Conservation (phyloP, 2,888 invertebrate genomes). For the Liodrosophila aerea region DNA sequence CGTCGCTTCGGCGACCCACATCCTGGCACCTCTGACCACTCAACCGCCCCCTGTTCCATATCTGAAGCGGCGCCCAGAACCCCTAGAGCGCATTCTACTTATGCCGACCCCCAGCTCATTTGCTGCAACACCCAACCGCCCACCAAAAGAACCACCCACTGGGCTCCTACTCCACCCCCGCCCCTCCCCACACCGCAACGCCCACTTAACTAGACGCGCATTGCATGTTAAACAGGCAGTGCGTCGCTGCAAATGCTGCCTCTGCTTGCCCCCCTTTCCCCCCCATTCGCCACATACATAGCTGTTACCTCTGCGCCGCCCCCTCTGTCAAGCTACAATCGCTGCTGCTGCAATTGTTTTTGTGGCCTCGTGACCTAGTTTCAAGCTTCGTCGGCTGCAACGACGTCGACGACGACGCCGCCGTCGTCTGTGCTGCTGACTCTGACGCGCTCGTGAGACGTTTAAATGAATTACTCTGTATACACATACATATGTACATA, state of each 20-base stretch:
- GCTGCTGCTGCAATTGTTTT: conserved; percentile 66
- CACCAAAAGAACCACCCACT: too few relatives aligned
- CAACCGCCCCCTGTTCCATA: background rate
- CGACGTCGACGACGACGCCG: conserved; percentile 40
- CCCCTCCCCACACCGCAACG: conserved; percentile 2
- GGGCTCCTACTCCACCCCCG: background rate
- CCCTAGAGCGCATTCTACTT: background rate
- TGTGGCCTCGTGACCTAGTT: conserved; percentile 79
- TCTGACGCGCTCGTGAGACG: conserved; percentile 39
- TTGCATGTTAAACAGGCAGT: conserved; percentile 63
- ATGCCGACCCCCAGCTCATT: conserved; percentile 12
- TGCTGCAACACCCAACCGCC: conserved; percentile 21
- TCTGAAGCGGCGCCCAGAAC: background rate
- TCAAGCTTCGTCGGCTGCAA: conserved; percentile 72
- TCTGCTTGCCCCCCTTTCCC: too few relatives aligned
- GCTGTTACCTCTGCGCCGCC: too few relatives aligned
- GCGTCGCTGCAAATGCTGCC: too few relatives aligned
- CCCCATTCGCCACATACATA: too few relatives aligned
- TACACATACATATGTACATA: too few relatives aligned
- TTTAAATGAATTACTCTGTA: conserved; percentile 56
- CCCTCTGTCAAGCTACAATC: conserved; percentile 20
- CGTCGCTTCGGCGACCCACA: conserved; percentile 22
- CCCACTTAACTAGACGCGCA: conserved; percentile 30
- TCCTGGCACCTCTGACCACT: conserved; percentile 8
- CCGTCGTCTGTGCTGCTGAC: conserved; percentile 12